Evolutionary conservation across 2,888 invertebrate genomes (phyloP).

Genomic region (Tridacna gigas): DNA sequence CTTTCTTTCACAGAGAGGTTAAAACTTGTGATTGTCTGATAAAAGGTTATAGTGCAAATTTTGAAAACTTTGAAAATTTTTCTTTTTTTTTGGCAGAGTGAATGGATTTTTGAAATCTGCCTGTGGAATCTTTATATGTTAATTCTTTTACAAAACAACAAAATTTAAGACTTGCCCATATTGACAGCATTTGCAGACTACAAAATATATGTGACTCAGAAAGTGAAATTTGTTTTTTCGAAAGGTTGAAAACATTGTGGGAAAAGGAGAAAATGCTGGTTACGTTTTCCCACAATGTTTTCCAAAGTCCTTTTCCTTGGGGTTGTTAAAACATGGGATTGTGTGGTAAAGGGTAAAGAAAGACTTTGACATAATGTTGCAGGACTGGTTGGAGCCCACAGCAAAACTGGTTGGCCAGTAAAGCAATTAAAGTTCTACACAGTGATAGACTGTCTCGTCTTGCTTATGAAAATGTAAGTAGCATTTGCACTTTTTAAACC

Average conservation of each 20-base stretch:
- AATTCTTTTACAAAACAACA: not conserved
- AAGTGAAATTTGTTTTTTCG: no score
- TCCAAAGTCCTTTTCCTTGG: not conserved
- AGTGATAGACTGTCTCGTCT: slow-evolving; percentile 88
- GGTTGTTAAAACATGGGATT: no score
- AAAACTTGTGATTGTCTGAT: no score
- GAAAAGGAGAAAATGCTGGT: not conserved
- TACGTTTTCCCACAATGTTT: not conserved
- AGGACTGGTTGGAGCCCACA: slow-evolving; percentile 89
- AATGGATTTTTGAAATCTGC: no score
- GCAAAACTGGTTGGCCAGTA: slow-evolving; percentile 89
- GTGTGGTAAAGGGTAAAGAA: not conserved
- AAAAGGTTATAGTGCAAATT: no score
- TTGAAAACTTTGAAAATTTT: not conserved
- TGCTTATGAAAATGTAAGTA: slow-evolving; percentile 86
- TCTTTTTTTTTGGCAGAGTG: not conserved
- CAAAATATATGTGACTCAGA: no score
- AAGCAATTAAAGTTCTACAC: slow-evolving; percentile 89
- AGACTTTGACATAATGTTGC: slow-evolving; percentile 65
- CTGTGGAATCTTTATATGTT: no score
- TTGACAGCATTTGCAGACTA: no score
- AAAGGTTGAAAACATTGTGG: no score
- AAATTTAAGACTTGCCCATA: no score
- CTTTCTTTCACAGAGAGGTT: no score
- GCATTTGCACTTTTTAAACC: no score